phyloP scores from a whole-genome alignment of 2,888 invertebrate genomes.

The Hydrotaea diabolus region DNA sequence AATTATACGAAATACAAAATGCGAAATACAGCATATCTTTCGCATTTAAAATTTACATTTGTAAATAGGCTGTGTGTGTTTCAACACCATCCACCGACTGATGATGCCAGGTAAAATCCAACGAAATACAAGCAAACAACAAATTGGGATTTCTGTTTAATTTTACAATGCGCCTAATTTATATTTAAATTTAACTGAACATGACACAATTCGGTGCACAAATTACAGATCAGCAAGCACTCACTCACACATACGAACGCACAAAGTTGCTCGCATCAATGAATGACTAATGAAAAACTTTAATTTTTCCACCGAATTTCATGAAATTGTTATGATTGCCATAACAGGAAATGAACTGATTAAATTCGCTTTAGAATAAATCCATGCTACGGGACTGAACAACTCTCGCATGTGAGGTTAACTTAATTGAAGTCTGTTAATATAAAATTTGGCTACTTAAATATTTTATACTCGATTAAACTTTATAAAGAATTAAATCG shows the following conservation, averaged over 20 bases:
- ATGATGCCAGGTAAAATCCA: background rate
- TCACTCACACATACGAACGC: background rate
- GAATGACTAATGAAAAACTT: background rate
- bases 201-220: background rate
- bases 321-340: too few relatives aligned
- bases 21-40: background rate
- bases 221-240: background rate
- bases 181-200: background rate
- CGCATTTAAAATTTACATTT: background rate
- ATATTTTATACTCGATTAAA: too few relatives aligned
- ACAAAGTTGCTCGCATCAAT: background rate
- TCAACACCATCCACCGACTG: background rate
- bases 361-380: too few relatives aligned
- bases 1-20: too few relatives aligned
- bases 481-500: too few relatives aligned
- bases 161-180: background rate
- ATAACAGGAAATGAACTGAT: too few relatives aligned
- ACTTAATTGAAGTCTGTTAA: too few relatives aligned
- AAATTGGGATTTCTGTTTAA: background rate
- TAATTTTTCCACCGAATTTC: too few relatives aligned
- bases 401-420: too few relatives aligned
- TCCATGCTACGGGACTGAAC: too few relatives aligned
- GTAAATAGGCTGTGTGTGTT: background rate
- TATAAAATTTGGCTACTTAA: too few relatives aligned
- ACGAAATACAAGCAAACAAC: background rate